Conservation (phyloP, 2,888 invertebrate species). For the Pyrgus malvae region DNA sequence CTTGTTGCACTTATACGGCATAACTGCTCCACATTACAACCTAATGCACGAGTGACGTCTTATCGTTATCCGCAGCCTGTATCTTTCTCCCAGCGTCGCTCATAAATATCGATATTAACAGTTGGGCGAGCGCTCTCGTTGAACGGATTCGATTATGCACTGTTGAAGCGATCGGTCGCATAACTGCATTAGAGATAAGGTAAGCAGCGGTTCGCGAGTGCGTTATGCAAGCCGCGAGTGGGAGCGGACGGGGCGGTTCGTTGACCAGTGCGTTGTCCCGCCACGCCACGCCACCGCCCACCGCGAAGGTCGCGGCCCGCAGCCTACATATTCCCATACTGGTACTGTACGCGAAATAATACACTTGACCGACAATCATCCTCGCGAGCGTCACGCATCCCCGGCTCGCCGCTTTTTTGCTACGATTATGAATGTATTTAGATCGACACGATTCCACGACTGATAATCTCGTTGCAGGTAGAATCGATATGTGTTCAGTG, state of each 20-base stretch:
- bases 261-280: slow-evolving; percentile 79
- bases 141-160: slow-evolving; percentile 38
- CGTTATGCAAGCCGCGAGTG: slow-evolving; percentile 70
- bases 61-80: slow-evolving; percentile 52
- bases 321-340: slow-evolving; percentile 45
- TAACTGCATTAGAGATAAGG: slow-evolving; percentile 63
- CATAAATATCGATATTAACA: slow-evolving; percentile 42
- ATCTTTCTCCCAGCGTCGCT: slow-evolving; percentile 43
- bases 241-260: slow-evolving; percentile 71
- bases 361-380: slow-evolving; percentile 32
- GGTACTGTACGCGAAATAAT: slow-evolving; percentile 40
- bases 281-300: slow-evolving; percentile 68
- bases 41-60: slow-evolving; percentile 54
- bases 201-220: slow-evolving; percentile 51
- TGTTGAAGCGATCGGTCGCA: slow-evolving; percentile 43
- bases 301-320: slow-evolving; percentile 77
- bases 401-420: slow-evolving; percentile 8
- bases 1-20: slow-evolving; percentile 81
- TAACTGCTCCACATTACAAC: slow-evolving; percentile 70
- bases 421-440: slow-evolving; percentile 29
- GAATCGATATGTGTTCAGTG: slow-evolving; percentile 78
- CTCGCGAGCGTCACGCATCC: slow-evolving; percentile 30
- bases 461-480: slow-evolving; percentile 55
- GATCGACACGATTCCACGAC: slow-evolving; percentile 55
- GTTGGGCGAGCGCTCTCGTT: slow-evolving; percentile 31